Evolutionary conservation across 2,797 vertebrate species (phyloP), one percentile per base, ranked within the genome.

Genomic region (Fringilla coelebs): DNA sequence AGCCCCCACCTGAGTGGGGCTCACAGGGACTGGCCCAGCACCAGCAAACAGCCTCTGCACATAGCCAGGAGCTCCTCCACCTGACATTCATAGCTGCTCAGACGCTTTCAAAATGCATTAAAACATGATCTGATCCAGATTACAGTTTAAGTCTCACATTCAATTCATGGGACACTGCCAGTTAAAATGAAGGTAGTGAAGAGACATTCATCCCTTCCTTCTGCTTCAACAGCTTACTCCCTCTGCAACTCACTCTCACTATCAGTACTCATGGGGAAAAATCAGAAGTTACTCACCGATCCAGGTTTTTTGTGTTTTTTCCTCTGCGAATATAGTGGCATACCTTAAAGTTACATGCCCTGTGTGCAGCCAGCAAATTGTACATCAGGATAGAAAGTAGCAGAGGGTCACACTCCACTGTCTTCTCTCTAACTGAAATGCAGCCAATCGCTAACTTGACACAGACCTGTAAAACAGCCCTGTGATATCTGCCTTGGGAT

Each of bases 101-200:
- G 61, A 46, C 0, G 0, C 84, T 54, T 84, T 54, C 48, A 32
- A 82, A 84, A 90, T 6, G 38, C 60, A 57, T 14, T 49, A 55
- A 94, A 91, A 60, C 28, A 85, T 7, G 21, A 57, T 80, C 45
- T 74, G 78, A 89, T 54, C 85, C 68, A 72, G 29, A 55, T 89
- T 55, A 58, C 82, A 89, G 79, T 80, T 90, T 78, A 85, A 89
- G 63, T 93, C 72, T 88, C 90, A 88, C 87, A 62, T 90, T 48
- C 36, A 61, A 1, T 26, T 77, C n/a, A 77, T 71, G 43, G 75
- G 80, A 92, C 3, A 11, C 26, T 91, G 92, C 70, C 90, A 86
- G 66, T 55, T 86, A 72, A 93, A 66, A 62, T 8, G 28, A 90
- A 68, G 31, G 29, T 46, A 93, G 46, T 26, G 52, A 88, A 34